Conservation (phyloP, 2,113 vertebrate genomes). For the Cyphomyrus discorhynchus region DNA sequence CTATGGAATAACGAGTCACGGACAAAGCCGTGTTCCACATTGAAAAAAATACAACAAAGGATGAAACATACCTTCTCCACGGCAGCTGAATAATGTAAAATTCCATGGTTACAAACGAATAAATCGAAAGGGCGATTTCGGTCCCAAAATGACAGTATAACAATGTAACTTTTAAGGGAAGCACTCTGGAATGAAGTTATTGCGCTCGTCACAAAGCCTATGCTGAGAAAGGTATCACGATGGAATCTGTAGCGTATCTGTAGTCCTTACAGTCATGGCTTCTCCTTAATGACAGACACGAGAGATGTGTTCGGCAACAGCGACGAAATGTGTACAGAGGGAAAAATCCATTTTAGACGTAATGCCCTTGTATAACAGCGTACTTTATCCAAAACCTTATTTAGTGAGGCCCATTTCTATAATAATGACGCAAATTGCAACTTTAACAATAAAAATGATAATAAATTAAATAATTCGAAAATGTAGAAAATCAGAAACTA, state of each 20-base stretch:
- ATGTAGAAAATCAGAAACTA: not conserved
- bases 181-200: not conserved
- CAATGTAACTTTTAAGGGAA: not conserved
- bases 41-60: constrained; percentile 36
- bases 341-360: not conserved
- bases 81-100: constrained; percentile 15
- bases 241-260: not conserved
- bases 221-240: not conserved
- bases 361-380: not conserved
- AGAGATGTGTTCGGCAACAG: not conserved
- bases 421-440: not conserved
- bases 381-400: not conserved
- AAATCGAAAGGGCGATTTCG: not conserved
- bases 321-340: not conserved
- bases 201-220: not conserved
- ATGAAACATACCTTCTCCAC: constrained; percentile 35
- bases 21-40: constrained; percentile 52
- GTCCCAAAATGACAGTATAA: not conserved
- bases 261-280: not conserved
- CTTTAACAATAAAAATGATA: not conserved
- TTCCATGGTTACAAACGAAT: not conserved
- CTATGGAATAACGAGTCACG: constrained; percentile 64
- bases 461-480: not conserved
- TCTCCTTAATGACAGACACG: not conserved
- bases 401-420: not conserved